Percentiles rank a stretch among this genome's conserved stretches.
Evolutionary conservation across 2,113 vertebrate genomes (phyloP).

Genomic region (Megaptera novaeangliae): DNA sequence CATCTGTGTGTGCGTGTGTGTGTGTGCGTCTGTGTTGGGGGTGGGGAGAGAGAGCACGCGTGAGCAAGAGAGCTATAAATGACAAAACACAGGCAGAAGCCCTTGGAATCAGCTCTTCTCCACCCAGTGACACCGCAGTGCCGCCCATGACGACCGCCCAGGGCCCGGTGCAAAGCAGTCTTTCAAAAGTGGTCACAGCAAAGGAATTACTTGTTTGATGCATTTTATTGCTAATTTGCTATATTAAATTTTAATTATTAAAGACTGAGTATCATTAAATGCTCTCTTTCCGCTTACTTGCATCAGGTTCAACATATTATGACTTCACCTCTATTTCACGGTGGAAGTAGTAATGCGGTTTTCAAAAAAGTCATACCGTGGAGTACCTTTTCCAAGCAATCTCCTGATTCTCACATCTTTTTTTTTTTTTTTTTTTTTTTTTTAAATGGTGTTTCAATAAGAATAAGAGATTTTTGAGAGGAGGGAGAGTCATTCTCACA

Average conservation of each 20-base stretch:
- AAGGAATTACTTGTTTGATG: not conserved
- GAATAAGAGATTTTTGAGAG: not conserved
- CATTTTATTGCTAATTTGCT: not conserved
- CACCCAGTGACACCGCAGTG: not conserved
- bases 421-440: no score
- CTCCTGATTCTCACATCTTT: not conserved
- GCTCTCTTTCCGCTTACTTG: not conserved
- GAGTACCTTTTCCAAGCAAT: not conserved
- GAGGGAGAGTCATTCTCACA: not conserved
- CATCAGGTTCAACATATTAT: not conserved
- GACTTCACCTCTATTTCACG: not conserved
- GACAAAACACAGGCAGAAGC: not conserved
- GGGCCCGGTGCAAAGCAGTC: not conserved
- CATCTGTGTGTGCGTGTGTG: no score
- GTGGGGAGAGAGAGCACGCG: not conserved
- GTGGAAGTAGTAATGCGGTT: not conserved
- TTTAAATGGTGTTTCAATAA: not conserved
- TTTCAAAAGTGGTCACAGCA: not conserved
- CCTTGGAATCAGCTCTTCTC: not conserved
- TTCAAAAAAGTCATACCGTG: not conserved
- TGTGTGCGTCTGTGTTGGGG: rapidly evolving
- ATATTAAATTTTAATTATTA: constrained; percentile 5
- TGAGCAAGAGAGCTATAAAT: not conserved
- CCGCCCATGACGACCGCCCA: not conserved
- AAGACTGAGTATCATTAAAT: not conserved